Evolutionary conservation across 2,888 invertebrate species (phyloP).

Genomic region (Nephrotoma flavescens): DNA sequence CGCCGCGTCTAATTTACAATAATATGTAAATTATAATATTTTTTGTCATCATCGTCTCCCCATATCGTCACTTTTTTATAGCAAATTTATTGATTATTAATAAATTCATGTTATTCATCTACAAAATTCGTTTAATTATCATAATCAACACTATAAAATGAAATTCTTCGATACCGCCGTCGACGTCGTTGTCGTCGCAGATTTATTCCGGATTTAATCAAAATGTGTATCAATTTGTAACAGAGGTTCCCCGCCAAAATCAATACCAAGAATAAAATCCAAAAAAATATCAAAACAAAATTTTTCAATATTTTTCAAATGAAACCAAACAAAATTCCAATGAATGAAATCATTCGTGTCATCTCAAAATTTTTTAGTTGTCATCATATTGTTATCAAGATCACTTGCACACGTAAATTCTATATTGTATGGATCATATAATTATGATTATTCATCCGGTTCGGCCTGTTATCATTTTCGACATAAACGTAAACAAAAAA

Average conservation of each 20-base stretch:
- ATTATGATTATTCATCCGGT: background rate
- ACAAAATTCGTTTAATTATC: background rate
- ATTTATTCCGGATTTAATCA: background rate
- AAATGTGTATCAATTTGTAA: background rate
- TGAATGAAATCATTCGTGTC: background rate
- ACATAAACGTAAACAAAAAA: background rate
- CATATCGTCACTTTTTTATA: background rate
- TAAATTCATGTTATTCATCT: background rate
- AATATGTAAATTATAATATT: background rate
- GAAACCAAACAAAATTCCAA: background rate
- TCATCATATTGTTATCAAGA: background rate
- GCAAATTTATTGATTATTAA: background rate
- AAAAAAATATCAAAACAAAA: background rate
- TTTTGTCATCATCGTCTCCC: background rate
- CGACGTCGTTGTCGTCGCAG: background rate
- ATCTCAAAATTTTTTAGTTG: background rate
- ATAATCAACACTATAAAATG: background rate
- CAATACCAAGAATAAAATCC: background rate
- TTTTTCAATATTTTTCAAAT: background rate
- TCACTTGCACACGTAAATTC: background rate
- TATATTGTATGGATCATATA: background rate
- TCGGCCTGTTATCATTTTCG: background rate
- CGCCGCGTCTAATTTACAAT: background rate
- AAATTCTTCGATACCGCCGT: background rate
- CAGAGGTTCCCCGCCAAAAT: background rate